Conservation (phyloP, 2,113 vertebrate species). For the Progne subis region DNA sequence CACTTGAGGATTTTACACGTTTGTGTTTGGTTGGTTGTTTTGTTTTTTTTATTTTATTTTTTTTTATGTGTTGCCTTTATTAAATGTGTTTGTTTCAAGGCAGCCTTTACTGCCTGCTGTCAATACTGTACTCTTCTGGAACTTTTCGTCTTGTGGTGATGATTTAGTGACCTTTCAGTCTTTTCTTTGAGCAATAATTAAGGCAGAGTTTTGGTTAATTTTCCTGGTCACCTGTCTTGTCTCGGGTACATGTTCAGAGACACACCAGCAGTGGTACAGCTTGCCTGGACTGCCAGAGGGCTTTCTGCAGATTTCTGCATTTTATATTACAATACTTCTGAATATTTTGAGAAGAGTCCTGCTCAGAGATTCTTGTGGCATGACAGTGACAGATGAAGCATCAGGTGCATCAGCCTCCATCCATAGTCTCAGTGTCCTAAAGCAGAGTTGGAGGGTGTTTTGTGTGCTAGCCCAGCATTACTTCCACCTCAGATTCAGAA, state of each 20-base stretch:
- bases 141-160: background rate
- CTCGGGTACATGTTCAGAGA: background rate
- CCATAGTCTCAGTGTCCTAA: background rate
- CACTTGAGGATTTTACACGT: background rate
- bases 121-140: background rate
- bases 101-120: constrained; percentile 15
- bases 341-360: background rate
- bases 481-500: background rate
- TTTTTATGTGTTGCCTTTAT: constrained; percentile 35
- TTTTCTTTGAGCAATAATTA: constrained; percentile 20
- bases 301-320: background rate
- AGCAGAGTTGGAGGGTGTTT: background rate
- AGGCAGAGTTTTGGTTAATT: background rate
- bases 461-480: background rate
- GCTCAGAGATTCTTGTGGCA: background rate
- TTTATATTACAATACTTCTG: background rate
- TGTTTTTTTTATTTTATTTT: background rate
- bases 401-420: background rate
- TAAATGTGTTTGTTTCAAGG: constrained; percentile 29
- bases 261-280: background rate
- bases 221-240: background rate
- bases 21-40: background rate
- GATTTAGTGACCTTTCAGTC: background rate
- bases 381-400: background rate
- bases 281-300: background rate